Conservation (phyloP, 37 sponge, comb jelly and placozoan genomes). For the Cladorhizidae sp. region DNA sequence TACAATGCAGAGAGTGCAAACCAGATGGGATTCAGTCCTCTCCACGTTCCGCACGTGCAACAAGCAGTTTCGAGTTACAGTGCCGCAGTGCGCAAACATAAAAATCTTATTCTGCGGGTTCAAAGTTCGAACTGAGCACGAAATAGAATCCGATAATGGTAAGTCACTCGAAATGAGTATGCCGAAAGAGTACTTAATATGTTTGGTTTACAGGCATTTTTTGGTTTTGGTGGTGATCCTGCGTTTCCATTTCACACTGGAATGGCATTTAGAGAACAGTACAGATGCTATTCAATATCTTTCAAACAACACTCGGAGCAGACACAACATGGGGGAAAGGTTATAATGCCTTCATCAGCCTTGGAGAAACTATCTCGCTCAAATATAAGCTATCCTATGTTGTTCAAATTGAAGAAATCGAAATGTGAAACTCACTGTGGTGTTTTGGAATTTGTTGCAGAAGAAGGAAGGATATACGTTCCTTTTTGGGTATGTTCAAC, state of each 20-base stretch:
- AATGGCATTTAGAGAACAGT: conserved; percentile 53
- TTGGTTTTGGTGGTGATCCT: conserved; percentile 33
- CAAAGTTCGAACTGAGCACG: too few species aligned
- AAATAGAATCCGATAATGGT: too few species aligned
- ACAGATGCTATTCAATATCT: conserved; percentile 75
- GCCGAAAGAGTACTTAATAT: too few species aligned
- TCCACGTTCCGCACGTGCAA: too few species aligned
- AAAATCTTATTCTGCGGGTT: too few species aligned
- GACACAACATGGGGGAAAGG: conserved; percentile 90
- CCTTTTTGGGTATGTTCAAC: conserved; percentile 90
- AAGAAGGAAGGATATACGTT: conserved; percentile 92
- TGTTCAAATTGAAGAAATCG: conserved; percentile 85
- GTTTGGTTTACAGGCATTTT: conserved; percentile 29
- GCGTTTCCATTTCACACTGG: conserved; percentile 21
- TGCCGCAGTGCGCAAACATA: too few species aligned
- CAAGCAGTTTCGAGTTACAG: too few species aligned
- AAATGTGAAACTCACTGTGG: conserved; percentile 83
- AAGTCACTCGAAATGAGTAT: too few species aligned
- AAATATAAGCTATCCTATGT: conserved; percentile 88
- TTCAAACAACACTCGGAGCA: conserved; percentile 63
- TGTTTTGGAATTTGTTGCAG: conserved; percentile 97
- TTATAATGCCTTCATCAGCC: conserved; percentile 97
- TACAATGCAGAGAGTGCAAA: too few species aligned
- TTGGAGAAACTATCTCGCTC: conserved; percentile 80
- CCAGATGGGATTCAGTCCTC: too few species aligned